Percentiles rank a stretch among this genome's conserved stretches.
Conservation (phyloP, 2,113 vertebrate species). For the Pantherophis guttatus region DNA sequence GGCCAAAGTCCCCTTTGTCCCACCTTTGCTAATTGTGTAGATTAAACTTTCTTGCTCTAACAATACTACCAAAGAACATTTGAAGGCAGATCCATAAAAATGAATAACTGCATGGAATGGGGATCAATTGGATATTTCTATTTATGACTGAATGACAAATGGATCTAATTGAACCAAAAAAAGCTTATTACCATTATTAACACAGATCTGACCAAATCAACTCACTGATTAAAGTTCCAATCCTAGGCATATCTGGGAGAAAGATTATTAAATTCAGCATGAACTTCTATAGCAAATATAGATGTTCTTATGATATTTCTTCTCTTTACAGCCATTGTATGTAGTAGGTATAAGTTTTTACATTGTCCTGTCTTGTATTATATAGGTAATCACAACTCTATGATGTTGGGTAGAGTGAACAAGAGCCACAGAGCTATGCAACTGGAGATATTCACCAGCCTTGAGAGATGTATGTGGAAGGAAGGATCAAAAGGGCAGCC, state of each 20-base stretch:
- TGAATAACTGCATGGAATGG: not conserved
- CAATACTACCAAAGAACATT: not conserved
- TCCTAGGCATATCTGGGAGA: not conserved
- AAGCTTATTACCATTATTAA: not conserved
- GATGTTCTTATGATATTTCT: not conserved
- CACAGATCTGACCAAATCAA: not conserved
- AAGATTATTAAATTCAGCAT: not conserved
- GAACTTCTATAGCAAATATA: not conserved
- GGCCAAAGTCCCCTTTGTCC: not conserved
- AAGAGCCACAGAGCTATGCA: not conserved
- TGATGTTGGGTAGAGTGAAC: not conserved
- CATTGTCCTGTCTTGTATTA: not conserved
- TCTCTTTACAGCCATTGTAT: not conserved
- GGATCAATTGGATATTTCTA: not conserved
- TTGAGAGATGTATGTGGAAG: not conserved
- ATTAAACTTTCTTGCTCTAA: not conserved
- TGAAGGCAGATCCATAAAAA: not conserved
- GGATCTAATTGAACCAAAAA: not conserved
- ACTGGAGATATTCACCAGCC: not conserved
- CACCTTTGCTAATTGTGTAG: not conserved
- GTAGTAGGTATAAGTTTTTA: not conserved
- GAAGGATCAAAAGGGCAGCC: not conserved
- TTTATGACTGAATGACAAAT: not conserved
- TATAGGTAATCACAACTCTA: not conserved
- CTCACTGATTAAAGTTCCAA: not conserved